Evolutionary conservation across 2,797 vertebrate genomes (phyloP), one percentile per base, ranked within the genome.

Genomic region (Lacerta agilis): DNA sequence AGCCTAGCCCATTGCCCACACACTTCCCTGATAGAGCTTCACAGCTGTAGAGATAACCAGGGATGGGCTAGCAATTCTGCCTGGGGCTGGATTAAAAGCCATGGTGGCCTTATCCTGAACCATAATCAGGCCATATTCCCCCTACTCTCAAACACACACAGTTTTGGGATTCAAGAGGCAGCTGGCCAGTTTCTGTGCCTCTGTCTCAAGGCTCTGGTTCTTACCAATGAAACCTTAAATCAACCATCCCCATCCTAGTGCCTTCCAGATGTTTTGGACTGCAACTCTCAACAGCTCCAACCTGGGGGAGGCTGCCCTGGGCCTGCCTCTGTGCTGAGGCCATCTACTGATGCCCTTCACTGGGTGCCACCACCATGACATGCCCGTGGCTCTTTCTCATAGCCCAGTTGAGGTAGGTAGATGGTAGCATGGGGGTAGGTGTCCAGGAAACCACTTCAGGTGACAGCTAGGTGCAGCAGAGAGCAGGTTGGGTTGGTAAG

Each of bases 21-120:
- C 41, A 33, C n/a, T 29, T 43, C 36, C 77, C 38, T 64, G 45
- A 61, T 88, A 27, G 13, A 66, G 38, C 49, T 75, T 75, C 36
- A 73, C 15, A 67, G 29, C 43, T 83, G 66, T 71, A n/a, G 69
- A 71, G 61, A 78, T 78, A 41, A 78, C 18, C 25, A 17, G 15
- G 27, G 36, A 43, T 20, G 13, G 67, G 33, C 8, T 45, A 33
- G 2, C 4, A n/a, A n/a, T 79, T 25, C 13, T 80, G 38, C 83
- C 77, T 85, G 8, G 23, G 83, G 69, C 55, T 79, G 58, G 49
- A 75, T 87, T 82, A 75, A 82, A 58, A 82, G 71, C 20, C 27
- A 55, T 13, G 18, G 36, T 10, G 13, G 64, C 29, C 55, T 73
- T 86, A 82, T 61, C 25, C 18, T 38, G 13, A 81, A 23, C 20